phyloP scores from a whole-genome alignment of 2,797 vertebrate species.

The Cygnus olor region DNA sequence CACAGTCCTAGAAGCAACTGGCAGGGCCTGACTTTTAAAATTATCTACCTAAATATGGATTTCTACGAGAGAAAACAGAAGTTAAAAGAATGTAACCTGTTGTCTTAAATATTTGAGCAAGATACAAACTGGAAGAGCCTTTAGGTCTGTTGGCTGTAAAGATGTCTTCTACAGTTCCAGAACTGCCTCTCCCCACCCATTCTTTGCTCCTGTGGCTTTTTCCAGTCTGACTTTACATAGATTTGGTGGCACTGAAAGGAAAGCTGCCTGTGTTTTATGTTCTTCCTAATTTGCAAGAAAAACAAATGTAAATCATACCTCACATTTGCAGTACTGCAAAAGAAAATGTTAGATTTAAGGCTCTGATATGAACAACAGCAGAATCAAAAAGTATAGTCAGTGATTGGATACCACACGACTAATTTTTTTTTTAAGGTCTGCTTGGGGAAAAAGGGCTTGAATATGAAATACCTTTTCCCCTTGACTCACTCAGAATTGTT shows the following conservation, averaged over 20 bases:
- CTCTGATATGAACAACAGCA: background rate
- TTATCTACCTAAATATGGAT: conserved; percentile 36
- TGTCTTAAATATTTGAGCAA: conserved; percentile 47
- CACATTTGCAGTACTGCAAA: conserved; percentile 20
- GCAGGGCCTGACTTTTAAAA: conserved; percentile 24
- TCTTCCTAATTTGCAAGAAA: conserved; percentile 56
- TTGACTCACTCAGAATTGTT: conserved; percentile 10
- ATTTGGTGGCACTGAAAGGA: background rate
- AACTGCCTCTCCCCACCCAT: background rate
- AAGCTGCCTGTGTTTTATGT: conserved; percentile 41
- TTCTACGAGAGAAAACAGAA: conserved; percentile 46
- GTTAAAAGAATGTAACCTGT: conserved; percentile 26
- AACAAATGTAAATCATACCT: conserved; percentile 58
- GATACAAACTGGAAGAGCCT: conserved; percentile 32
- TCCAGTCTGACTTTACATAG: background rate
- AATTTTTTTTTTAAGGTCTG: background rate
- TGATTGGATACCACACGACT: background rate
- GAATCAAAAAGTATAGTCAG: background rate
- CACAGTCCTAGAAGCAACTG: conserved; percentile 21
- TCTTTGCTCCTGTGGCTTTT: conserved; percentile 14
- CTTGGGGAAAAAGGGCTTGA: conserved; percentile 17
- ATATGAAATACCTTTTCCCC: conserved; percentile 26
- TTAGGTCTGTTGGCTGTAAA: conserved; percentile 40
- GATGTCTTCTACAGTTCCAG: background rate
- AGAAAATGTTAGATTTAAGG: conserved; percentile 48